Evolutionary conservation across 2,888 invertebrate genomes (phyloP), one percentile per base, ranked within the genome.

Genomic region (Blomia tropicalis): DNA sequence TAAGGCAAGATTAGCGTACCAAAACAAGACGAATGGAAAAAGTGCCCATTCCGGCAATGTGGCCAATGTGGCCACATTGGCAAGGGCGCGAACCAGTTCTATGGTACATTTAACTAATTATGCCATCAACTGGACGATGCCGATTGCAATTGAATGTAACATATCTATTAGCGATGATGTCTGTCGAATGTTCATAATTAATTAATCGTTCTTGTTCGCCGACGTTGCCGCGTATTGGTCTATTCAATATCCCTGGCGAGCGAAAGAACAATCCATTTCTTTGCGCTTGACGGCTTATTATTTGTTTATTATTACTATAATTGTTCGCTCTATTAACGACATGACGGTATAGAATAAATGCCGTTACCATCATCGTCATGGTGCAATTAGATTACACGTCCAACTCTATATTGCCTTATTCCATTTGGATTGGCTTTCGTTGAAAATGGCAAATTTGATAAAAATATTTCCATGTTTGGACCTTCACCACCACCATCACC

Each of bases 161-260:
- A 47, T 47, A 47, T 47, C 51, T 47, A 47, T 47, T 47, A 47
- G 51, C 22, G 51, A 19, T 19, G 11, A 47, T 47, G 51, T 47
- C 51, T 47, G 51, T 47, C 27, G 23, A 27, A 47, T 47, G 51
- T 47, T 47, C 51, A 47, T 47, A 47, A 47, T 47, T 47, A 47
- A 47, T 47, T 47, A 47, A 47, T 47, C 51, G n/a, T n/a, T n/a
- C n/a, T n/a, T 47, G 51, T 47, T 47, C 51, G 51, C n/a, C n/a
- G n/a, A n/a, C n/a, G n/a, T n/a, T n/a, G n/a, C n/a, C n/a, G n/a
- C n/a, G n/a, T n/a, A n/a, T n/a, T n/a, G n/a, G n/a, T n/a, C n/a
- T n/a, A n/a, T n/a, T n/a, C n/a, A n/a, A n/a, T n/a, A n/a, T n/a
- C n/a, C n/a, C n/a, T n/a, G n/a, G n/a, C n/a, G n/a, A n/a, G n/a